Conservation (phyloP, 2,888 invertebrate genomes). For the Ditylenchus weischeri region DNA sequence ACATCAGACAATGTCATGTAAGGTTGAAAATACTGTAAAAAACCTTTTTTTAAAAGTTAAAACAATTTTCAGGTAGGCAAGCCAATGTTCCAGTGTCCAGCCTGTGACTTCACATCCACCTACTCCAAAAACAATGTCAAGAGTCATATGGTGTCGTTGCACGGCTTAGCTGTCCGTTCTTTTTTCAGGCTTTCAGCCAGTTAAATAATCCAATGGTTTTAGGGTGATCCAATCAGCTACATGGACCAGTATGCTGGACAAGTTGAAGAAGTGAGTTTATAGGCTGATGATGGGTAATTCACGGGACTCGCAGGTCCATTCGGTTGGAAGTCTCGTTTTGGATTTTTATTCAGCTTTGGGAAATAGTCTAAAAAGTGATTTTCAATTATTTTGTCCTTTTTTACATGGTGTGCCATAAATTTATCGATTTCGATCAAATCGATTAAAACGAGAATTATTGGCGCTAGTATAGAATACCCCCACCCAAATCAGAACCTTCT, state of each 20-base stretch:
- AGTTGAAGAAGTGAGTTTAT: constrained; percentile 44
- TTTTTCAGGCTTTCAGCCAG: constrained; percentile 6
- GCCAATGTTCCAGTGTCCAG: constrained; percentile 58
- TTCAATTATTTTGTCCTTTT: too few relatives aligned
- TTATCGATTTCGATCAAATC: too few relatives aligned
- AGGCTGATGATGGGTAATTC: not conserved
- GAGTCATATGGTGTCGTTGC: constrained; percentile 57
- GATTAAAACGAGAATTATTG: too few relatives aligned
- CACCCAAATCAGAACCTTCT: too few relatives aligned
- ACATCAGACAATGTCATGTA: constrained; percentile 56
- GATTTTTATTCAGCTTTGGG: too few relatives aligned
- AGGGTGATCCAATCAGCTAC: constrained; percentile 54
- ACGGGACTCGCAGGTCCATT: too few relatives aligned
- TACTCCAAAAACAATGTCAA: constrained; percentile 59
- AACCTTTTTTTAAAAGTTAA: too few relatives aligned
- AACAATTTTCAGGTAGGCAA: constrained; percentile 38
- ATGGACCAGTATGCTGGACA: constrained; percentile 58
- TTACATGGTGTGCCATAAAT: too few relatives aligned
- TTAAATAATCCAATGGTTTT: constrained; percentile 17
- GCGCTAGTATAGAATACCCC: too few relatives aligned
- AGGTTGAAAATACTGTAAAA: too few relatives aligned
- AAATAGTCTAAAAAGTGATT: too few relatives aligned
- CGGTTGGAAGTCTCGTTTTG: too few relatives aligned
- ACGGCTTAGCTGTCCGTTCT: constrained; percentile 48
- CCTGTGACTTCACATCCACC: constrained; percentile 57